phyloP scores from a whole-genome alignment of 2,888 invertebrate species.

The Pterobdella sp. region DNA sequence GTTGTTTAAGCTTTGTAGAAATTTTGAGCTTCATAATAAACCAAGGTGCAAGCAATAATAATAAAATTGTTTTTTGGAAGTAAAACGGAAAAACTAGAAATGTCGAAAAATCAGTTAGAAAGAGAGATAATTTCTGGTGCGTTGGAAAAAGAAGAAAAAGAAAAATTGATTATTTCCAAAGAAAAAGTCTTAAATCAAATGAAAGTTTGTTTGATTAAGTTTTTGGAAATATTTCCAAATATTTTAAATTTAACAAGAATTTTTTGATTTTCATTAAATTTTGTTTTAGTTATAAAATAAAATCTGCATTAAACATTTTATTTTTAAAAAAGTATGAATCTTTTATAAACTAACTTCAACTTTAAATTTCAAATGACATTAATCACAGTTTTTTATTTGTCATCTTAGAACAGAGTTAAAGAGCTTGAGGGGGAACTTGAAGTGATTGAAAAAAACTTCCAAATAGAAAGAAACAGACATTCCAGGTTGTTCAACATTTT shows the following conservation, averaged over 20 bases:
- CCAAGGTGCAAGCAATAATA: too few species aligned
- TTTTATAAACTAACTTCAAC: neutral
- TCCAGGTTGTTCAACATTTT: neutral
- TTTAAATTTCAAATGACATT: neutral
- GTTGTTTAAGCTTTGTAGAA: too few species aligned
- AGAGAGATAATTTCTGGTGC: too few species aligned
- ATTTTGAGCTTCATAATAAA: too few species aligned
- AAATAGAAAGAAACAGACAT: constrained; percentile 7
- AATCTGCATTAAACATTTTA: too few species aligned
- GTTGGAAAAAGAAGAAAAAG: neutral
- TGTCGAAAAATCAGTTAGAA: too few species aligned
- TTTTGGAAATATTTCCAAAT: too few species aligned
- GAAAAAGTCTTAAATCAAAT: neutral
- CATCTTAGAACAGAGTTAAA: neutral
- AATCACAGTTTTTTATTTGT: neutral
- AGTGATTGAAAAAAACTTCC: neutral
- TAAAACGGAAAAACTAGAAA: too few species aligned
- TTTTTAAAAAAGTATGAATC: neutral
- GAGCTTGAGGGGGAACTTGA: neutral
- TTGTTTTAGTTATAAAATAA: too few species aligned
- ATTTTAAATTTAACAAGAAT: too few species aligned
- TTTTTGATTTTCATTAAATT: too few species aligned
- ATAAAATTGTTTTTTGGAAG: too few species aligned
- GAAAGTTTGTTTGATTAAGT: neutral
- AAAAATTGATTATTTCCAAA: neutral